phyloP scores from a whole-genome alignment of 2,113 vertebrate genomes.

The Micronycteris hirsuta region DNA sequence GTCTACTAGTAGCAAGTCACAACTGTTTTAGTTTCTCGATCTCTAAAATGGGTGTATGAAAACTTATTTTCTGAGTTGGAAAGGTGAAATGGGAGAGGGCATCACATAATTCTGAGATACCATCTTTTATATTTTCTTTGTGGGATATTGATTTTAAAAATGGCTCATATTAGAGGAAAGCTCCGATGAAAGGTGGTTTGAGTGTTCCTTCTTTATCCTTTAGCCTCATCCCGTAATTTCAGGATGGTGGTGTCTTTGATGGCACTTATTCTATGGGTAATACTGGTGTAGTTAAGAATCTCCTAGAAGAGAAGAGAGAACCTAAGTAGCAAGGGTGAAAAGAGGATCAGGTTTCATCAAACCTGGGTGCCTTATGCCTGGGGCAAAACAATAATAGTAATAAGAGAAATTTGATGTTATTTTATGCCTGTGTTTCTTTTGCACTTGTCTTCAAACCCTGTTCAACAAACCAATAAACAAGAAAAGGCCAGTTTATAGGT shows the following conservation, averaged over 20 bases:
- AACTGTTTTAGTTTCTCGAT: neutral
- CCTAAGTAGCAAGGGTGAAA: neutral
- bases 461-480: neutral
- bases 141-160: neutral
- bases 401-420: neutral
- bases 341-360: neutral
- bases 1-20: neutral
- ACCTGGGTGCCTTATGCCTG: neutral
- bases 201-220: neutral
- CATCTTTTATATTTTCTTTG: neutral
- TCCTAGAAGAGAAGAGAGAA: neutral
- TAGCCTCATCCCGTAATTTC: neutral
- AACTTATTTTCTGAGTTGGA: neutral
- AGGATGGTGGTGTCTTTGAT: neutral
- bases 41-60: neutral
- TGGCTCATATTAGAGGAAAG: neutral
- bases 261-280: neutral
- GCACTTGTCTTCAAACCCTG: neutral
- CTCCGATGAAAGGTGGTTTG: neutral
- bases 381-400: neutral
- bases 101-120: neutral
- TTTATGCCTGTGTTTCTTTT: neutral
- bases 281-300: neutral
- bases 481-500: neutral
- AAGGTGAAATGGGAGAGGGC: neutral